Evolutionary conservation across 2,888 invertebrate species (phyloP).

Genomic region (Seira ritae): DNA sequence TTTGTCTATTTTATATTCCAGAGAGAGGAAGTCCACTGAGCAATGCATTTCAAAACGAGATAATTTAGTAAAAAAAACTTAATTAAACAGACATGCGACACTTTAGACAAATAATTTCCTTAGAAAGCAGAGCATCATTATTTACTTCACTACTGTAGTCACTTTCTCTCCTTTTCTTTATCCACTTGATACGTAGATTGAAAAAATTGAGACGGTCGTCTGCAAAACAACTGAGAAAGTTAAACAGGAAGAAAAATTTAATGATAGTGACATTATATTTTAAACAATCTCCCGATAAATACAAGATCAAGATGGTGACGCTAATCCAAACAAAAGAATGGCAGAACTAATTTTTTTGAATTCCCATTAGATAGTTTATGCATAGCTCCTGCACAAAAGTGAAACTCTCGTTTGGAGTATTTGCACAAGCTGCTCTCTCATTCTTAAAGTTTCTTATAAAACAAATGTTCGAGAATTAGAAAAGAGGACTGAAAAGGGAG

Average conservation of each 20-base stretch:
- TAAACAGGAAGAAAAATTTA: neutral
- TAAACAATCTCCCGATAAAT: neutral
- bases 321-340: neutral
- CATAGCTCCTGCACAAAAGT: too few species aligned
- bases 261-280: slow-evolving; percentile 5
- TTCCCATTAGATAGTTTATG: neutral
- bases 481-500: slow-evolving; percentile 3
- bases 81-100: neutral
- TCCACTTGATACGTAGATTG: neutral
- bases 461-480: neutral
- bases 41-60: neutral
- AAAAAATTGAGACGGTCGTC: neutral
- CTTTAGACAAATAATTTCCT: neutral
- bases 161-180: neutral
- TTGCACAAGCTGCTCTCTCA: too few species aligned
- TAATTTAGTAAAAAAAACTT: neutral
- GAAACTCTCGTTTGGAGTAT: too few species aligned
- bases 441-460: neutral
- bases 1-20: neutral
- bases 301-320: neutral
- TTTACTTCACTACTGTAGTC: neutral
- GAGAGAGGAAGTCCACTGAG: neutral
- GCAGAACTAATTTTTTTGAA: neutral
- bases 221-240: neutral
- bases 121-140: neutral